Percentiles rank a stretch among this genome's conserved stretches.
These are phyloP conservation scores for Theonella swinhoei DNA, from an alignment of 37 sponge, comb jelly and placozoan genomes.

Conservation along the genomic window DNA sequence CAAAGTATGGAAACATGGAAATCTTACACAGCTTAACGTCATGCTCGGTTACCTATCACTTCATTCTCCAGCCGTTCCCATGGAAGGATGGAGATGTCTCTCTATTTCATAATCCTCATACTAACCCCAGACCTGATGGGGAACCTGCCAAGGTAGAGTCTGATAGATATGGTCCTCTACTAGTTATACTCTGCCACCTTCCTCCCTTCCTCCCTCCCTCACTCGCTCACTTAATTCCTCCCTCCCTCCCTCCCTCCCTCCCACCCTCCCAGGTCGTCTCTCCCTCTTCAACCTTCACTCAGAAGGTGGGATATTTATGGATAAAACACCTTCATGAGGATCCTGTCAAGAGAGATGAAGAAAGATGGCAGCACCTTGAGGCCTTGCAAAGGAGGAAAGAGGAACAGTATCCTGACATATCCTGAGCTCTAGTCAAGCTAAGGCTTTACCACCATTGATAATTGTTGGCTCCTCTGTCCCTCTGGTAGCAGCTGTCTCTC, in stretches of 20 bases:
- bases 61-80: conserved; percentile 58
- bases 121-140: conserved; percentile 50
- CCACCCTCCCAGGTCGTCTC: not conserved
- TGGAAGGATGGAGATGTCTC: conserved; percentile 71
- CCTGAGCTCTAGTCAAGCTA: too few species aligned
- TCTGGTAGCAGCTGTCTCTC: too few species aligned
- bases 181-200: too few species aligned
- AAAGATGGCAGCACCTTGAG: conserved; percentile 32
- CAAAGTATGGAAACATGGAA: conserved; percentile 21
- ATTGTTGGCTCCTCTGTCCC: not conserved
- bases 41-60: not conserved
- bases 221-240: too few species aligned
- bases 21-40: not conserved
- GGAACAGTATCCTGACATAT: conserved; percentile 33
- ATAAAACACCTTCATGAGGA: conserved; percentile 34
- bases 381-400: conserved; percentile 45
- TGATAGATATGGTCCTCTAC: too few species aligned
- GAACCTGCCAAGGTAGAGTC: too few species aligned
- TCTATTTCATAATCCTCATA: conserved; percentile 62
- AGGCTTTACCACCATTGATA: not conserved
- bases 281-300: not conserved
- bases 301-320: conserved; percentile 4
- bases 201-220: too few species aligned
- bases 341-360: conserved; percentile 43
- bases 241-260: not conserved